Evolutionary conservation across 2,888 invertebrate genomes (phyloP).

Genomic region (Myopa tessellatipennis): DNA sequence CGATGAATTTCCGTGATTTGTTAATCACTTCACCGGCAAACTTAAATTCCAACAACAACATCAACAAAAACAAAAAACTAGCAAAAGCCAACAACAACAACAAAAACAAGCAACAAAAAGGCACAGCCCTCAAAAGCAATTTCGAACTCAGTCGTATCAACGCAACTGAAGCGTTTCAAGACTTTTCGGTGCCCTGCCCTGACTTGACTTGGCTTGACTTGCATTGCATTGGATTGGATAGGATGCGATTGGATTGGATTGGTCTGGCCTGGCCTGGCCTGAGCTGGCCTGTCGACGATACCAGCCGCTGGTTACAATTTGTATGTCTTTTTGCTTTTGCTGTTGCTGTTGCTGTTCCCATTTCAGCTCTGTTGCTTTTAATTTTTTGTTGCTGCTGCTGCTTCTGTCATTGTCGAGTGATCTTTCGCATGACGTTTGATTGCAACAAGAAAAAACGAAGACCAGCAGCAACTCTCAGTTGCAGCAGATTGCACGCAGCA

Average conservation of each 20-base stretch:
- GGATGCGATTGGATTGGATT: conserved; percentile 16
- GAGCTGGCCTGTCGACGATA: background rate
- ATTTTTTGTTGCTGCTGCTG: conserved; percentile 1
- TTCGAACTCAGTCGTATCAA: conserved; percentile 51
- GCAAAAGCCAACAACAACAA: background rate
- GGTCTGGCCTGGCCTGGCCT: conserved; percentile 9
- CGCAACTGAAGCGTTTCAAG: conserved; percentile 56
- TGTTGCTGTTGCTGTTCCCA: conserved; percentile 13
- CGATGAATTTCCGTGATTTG: background rate
- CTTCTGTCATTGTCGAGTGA: conserved; percentile 25
- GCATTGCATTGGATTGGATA: background rate
- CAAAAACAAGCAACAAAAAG: conserved; percentile 11
- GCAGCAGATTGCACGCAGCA: conserved; percentile 42
- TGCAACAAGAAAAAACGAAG: conserved; percentile 16
- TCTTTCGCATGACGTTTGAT: conserved; percentile 44
- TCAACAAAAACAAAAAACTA: background rate
- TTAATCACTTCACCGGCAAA: conserved; percentile 18
- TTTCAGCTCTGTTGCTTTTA: background rate
- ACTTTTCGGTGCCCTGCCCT: conserved; percentile 23
- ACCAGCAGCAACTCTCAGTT: conserved; percentile 23
- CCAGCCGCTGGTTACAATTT: background rate
- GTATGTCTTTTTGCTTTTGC: background rate
- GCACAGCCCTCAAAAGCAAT: conserved; percentile 19
- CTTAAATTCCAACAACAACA: conserved; percentile 19
- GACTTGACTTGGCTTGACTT: conserved; percentile 29